Evolutionary conservation across 2,113 vertebrate species (phyloP), one percentile per base, ranked within the genome.

Genomic region (Chaetura pelagica): DNA sequence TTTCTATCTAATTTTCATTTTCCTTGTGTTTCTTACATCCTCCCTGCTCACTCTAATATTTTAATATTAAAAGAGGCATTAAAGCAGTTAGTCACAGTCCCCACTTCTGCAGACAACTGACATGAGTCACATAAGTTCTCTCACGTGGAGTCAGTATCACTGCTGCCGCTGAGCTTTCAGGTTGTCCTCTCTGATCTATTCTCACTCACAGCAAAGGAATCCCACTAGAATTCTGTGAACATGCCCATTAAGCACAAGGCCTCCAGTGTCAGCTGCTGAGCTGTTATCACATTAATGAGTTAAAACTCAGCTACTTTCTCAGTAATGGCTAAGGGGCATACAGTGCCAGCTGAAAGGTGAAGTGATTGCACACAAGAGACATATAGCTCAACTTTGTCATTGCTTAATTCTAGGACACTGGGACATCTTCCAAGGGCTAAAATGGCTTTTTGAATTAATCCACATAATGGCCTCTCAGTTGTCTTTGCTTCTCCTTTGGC

Each of bases 371-470:
- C 93, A 86, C 89, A 59, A 22, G 93, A 91, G 84, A 90, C 58
- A 51, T 76, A 94, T 93, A 95, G 90, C 72, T 91, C 87, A 93
- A 61, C 72, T 96, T 94, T 84, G 85, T 96, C 90, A 88, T 52
- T 96, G 75, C 91, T 67, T 95, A 69, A 80, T 96, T 94, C 90
- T 84, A 94, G 94, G 82, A 81, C 75, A 77, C 72, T 83, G 87
- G 91, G 82, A 86, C 86, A n/a, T 80, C 64, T 74, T 95, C 92
- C 94, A 96, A 94, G 68, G 75, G 79, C 79, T 90, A 59, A 95
- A 96, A 90, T 23, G 57, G 44, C 76, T 96, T 95, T 90, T 89
- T 94, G 61, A 95, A 94, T 88, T 90, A 97, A 96, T 95, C 85
- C 88, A 89, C n/a, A 75, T 90, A 95, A 95, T 86, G 72, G 85